These are phyloP conservation scores for Spicauda simplicius DNA, from an alignment of 2,888 invertebrate genomes.

Conservation along the genomic window DNA sequence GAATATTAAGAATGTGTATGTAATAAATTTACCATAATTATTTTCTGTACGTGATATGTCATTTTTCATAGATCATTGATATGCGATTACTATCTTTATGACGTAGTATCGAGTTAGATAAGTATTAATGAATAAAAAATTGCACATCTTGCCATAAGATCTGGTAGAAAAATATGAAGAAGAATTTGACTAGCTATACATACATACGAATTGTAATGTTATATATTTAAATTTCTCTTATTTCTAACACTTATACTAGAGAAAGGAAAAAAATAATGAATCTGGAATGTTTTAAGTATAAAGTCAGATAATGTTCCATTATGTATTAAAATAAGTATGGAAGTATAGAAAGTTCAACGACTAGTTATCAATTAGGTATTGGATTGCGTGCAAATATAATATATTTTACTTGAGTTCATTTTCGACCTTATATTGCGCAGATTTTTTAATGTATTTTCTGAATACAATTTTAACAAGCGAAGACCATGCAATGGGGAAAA, in stretches of 20 bases:
- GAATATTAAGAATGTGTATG: background rate
- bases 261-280: background rate
- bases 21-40: background rate
- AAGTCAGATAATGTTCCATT: background rate
- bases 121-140: conserved; percentile 49
- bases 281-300: background rate
- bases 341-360: background rate
- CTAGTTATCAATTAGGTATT: background rate
- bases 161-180: conserved; percentile 76
- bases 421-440: background rate
- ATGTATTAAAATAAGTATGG: background rate
- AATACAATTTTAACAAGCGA: too few relatives aligned
- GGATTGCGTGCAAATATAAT: background rate
- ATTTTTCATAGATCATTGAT: conserved; percentile 18
- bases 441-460: too few relatives aligned
- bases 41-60: conserved; percentile 25
- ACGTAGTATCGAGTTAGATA: background rate
- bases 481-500: too few relatives aligned
- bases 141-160: conserved; percentile 63
- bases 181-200: conserved; percentile 68
- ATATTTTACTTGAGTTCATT: background rate
- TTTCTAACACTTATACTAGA: conserved; percentile 27
- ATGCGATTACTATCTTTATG: conserved; percentile 12
- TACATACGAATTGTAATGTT: conserved; percentile 38
- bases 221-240: conserved; percentile 35